Conservation (phyloP, 2,888 invertebrate species). For the Perizoma flavofasciatum region DNA sequence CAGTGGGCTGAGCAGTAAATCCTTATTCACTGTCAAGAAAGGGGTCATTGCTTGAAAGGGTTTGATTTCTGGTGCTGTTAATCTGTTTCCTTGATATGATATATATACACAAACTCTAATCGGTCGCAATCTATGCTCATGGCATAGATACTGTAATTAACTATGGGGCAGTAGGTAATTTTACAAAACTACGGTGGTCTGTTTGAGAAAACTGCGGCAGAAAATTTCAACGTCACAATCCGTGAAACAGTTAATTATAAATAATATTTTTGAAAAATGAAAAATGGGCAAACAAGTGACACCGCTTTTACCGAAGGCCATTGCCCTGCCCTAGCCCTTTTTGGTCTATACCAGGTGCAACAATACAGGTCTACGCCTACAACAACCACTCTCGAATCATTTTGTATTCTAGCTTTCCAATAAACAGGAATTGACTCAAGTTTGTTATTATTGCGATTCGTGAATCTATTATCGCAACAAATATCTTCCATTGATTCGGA, state of each 20-base stretch:
- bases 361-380: conserved; percentile 59
- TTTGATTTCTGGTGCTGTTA: conserved; percentile 15
- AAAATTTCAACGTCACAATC: no score
- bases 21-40: conserved; percentile 25
- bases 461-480: conserved; percentile 31
- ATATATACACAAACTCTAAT: background rate
- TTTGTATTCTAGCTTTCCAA: conserved; percentile 59
- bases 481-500: conserved; percentile 21
- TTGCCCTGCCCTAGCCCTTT: conserved; percentile 38
- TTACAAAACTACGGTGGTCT: no score
- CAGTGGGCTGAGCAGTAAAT: conserved; percentile 27
- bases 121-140: no score
- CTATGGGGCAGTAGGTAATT: no score
- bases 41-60: conserved; percentile 12
- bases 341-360: conserved; percentile 48
- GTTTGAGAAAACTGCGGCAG: no score
- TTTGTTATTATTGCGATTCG: conserved; percentile 21
- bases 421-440: conserved; percentile 48
- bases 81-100: conserved; percentile 9
- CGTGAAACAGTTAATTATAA: no score
- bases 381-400: conserved; percentile 51
- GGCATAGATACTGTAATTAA: no score
- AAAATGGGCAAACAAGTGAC: conserved; percentile 30
- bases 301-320: conserved; percentile 26
- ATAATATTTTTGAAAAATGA: no score